These are phyloP conservation scores for Squalus acanthias DNA, from an alignment of 2,797 vertebrate genomes.

Conservation along the genomic window DNA sequence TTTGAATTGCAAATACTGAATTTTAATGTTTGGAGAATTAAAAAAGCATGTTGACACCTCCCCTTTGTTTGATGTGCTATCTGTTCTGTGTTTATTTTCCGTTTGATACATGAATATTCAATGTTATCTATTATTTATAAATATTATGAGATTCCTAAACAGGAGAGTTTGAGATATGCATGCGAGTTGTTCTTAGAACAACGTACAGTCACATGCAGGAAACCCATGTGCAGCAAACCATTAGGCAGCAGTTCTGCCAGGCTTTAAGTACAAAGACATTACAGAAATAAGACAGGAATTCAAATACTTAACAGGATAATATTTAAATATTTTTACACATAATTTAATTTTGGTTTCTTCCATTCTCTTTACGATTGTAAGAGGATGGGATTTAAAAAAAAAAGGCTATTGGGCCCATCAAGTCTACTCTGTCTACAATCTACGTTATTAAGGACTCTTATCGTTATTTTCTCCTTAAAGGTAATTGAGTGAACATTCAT, in stretches of 20 bases:
- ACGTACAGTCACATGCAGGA: no score
- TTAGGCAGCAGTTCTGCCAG: neutral
- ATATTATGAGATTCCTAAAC: neutral
- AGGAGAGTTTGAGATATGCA: neutral
- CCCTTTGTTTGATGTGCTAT: neutral
- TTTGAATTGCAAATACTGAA: neutral
- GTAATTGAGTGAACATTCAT: neutral
- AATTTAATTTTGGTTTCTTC: neutral
- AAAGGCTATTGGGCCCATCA: neutral
- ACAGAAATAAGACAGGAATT: neutral
- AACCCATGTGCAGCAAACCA: neutral
- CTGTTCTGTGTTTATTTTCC: neutral
- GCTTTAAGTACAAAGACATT: neutral
- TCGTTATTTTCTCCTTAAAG: neutral
- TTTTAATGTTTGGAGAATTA: neutral
- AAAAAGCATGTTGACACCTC: neutral
- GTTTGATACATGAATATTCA: neutral
- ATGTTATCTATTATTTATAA: neutral
- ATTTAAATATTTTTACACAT: neutral
- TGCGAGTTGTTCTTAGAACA: neutral
- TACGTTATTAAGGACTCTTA: neutral
- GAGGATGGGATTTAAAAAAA: neutral
- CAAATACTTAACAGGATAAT: neutral
- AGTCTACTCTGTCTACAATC: neutral
- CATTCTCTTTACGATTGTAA: neutral